Base-by-base conservation (phyloP, 1,140 invertebrate species). In the Magallana angulata region DNA sequence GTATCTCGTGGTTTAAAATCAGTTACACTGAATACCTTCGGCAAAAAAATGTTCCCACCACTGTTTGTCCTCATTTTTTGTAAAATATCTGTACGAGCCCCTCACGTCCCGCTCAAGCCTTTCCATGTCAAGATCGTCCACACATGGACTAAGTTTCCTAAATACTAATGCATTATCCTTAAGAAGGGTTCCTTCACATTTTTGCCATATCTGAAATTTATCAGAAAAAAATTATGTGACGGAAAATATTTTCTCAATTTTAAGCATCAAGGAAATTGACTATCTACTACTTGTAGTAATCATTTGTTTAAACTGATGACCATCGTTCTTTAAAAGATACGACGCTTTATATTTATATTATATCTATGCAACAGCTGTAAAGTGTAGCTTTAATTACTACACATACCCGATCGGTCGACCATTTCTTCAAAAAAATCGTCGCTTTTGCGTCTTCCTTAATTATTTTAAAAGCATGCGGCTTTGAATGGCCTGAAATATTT, bases 171-270 rank as follows among this genome's bases (percentile, higher is more conserved):
- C n/a, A 16, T 7, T 6, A n/a, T 18, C n/a, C 30, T 68, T 68
- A 0, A 68, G 18, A 5, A 68, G 18, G 11, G 18, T n/a, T 6
- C 64, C 18, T 7, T 68, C 64, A 24, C 64, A 68, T 68, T 68
- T 24, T 68, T 68, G 64, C 64, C 64, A 68, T 9, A 68, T 24
- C 64, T 68, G 64, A 18, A 68, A 68, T 68, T 68, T 24, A 68
- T 68, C 18, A 9, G n/a, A 68, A 68, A 24, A 24, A 24, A 24
- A 24, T 24, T 24, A n/a, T n/a, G 24, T 24, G 24, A 24, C 24
- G 24, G 24, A 24, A 24, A 24, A 24, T 24, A 24, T 24, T 24
- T 24, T 24, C 24, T 24, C 24, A 24, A 24, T 24, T 24, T 24
- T 24, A 24, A 24, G 24, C 24, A 24, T 24, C 24, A 24, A 24